Base-by-base conservation (phyloP, 1,140 invertebrate species). In the Harlomillsia oculata region DNA sequence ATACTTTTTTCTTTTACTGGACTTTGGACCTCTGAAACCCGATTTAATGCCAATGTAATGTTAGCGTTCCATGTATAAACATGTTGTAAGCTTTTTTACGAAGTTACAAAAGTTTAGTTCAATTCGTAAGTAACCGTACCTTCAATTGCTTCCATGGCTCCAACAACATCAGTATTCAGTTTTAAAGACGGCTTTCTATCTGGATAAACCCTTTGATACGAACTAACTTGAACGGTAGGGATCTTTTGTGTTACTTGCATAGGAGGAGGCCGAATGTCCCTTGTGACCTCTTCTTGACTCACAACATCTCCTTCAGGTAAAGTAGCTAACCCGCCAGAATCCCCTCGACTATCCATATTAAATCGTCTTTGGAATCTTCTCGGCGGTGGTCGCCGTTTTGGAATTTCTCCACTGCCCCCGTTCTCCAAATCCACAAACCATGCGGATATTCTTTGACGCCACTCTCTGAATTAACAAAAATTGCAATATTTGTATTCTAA, bases 361-460 rank as follows among this genome's bases (percentile, higher is more conserved):
- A 85, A 86, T 60, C 83, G 76, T 67, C 84, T 70, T 71, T 86
- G 85, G 56, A 73, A 72, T 50, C 78, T 79, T 55, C 76, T 75
- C 53, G 83, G 71, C 63, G 80, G 76, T 63, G 80, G 76, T 59
- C 79, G 74, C 23, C 79, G 77, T 63, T 76, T 75, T 37, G 76
- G 75, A 51, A 82, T 74, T 62, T 85, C 81, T 53, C 82, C 79
- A 53, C 77, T 79, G 49, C 53, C 85, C 67, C 89, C 85, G 67
- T 83, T 83, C 69, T 89, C 87, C 71, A 87, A 89, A 53, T 88
- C 86, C 58, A 87, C 80, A 59, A 92, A 72, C 89, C 89, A 92
- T 14, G 85, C 85, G 72, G 91, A 86, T 62, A 94, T 91, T 69
- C 91, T 89, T 68, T 88, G 82, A 29, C 84, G 74, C 85, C 85